Percentiles rank a stretch among this genome's conserved stretches.
These are phyloP conservation scores for Actenoides lindsayi DNA, from an alignment of 2,113 vertebrate genomes.

Conservation along the genomic window DNA sequence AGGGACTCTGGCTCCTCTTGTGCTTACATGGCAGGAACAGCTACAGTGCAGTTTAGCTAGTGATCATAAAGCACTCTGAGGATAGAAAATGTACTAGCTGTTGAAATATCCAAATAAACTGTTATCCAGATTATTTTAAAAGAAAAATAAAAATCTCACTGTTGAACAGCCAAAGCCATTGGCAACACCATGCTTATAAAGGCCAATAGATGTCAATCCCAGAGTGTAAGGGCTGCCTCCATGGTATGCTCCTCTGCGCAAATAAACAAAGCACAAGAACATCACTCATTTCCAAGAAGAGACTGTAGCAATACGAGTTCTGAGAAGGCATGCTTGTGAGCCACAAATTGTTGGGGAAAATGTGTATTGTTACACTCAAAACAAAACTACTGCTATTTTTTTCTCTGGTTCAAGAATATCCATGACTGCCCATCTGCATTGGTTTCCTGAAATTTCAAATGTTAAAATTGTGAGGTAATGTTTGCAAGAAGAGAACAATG, in stretches of 20 bases:
- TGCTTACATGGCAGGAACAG: neutral
- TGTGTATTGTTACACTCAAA: neutral
- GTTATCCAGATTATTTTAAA: neutral
- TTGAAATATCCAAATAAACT: neutral
- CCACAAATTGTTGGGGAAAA: neutral
- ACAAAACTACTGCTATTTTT: neutral
- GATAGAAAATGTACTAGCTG: neutral
- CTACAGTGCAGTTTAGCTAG: neutral
- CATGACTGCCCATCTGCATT: neutral
- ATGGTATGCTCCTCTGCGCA: constrained; percentile 89
- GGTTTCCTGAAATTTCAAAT: neutral
- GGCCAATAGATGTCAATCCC: constrained; percentile 82
- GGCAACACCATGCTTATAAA: constrained; percentile 82
- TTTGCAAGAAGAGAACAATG: neutral
- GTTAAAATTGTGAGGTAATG: neutral
- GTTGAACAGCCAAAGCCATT: constrained; percentile 81
- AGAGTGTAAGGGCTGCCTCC: constrained; percentile 82
- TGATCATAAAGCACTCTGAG: neutral
- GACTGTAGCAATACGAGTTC: neutral
- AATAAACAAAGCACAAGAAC: constrained; percentile 14
- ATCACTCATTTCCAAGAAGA: neutral
- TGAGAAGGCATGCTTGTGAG: neutral
- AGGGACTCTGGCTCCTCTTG: neutral
- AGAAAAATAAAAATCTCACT: constrained; percentile 58
- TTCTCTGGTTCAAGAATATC: neutral